Evolutionary conservation across 2,888 invertebrate species (phyloP).

Genomic region (Branchipolynoe longqiensis): DNA sequence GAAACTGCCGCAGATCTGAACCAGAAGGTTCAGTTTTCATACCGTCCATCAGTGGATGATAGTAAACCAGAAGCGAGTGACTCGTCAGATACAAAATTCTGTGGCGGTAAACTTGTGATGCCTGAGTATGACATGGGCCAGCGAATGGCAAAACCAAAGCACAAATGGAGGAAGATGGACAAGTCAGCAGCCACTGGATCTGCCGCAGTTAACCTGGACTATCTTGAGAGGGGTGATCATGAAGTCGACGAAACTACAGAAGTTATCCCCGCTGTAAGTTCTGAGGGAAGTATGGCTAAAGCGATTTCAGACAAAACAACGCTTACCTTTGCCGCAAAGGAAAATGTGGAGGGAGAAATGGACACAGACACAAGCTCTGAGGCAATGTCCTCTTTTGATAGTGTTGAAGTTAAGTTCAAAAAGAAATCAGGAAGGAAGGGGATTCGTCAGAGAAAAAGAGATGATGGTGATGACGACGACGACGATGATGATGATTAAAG

Average conservation of each 20-base stretch:
- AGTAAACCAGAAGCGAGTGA: background rate
- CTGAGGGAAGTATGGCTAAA: background rate
- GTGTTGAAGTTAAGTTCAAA: conserved; percentile 22
- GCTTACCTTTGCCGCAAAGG: background rate
- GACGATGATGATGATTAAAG: background rate
- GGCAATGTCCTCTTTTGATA: background rate
- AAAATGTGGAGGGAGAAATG: background rate
- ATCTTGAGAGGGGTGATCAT: background rate
- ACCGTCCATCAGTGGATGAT: background rate
- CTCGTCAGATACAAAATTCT: conserved; percentile 10
- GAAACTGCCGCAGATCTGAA: conserved; percentile 11
- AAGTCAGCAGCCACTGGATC: background rate
- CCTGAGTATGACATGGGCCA: conserved; percentile 30
- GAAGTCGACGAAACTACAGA: background rate
- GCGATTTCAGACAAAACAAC: background rate
- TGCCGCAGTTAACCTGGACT: background rate
- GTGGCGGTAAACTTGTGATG: conserved; percentile 20
- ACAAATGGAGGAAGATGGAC: background rate
- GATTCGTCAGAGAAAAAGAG: background rate
- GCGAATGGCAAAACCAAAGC: background rate
- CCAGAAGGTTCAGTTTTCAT: conserved; percentile 2
- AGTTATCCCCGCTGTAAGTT: background rate
- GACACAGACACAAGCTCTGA: background rate
- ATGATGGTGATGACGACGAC: conserved; percentile 22
- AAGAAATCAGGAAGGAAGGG: conserved; percentile 10